Conservation (phyloP, 2,797 vertebrate genomes). For the Phoebastria nigripes region DNA sequence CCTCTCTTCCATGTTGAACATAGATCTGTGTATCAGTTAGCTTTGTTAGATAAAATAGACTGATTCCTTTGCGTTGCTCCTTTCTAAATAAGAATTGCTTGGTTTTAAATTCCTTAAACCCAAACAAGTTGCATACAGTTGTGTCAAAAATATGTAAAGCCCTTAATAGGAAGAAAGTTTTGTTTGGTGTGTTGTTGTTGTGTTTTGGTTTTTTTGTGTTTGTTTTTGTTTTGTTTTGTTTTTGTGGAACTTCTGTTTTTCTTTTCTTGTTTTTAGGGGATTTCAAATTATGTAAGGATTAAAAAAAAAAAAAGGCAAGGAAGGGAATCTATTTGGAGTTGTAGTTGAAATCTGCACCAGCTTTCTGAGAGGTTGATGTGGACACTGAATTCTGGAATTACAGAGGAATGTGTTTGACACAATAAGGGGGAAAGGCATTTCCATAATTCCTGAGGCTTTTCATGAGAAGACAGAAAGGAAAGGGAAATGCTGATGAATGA, state of each 20-base stretch:
- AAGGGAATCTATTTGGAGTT: background rate
- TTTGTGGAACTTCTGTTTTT: background rate
- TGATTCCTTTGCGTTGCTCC: background rate
- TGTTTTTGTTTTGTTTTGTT: background rate
- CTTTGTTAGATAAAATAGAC: background rate
- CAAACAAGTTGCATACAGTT: background rate
- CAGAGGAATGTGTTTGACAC: background rate
- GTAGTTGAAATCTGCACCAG: background rate
- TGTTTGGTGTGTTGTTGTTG: background rate
- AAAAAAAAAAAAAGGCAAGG: background rate
- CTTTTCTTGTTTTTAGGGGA: background rate
- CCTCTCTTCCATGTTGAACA: background rate
- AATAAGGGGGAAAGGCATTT: background rate
- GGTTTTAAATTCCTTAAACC: background rate
- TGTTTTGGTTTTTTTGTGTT: too few species aligned
- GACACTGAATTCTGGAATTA: background rate
- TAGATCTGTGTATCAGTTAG: background rate
- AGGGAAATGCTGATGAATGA: conserved; percentile 40
- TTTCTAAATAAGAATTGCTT: background rate
- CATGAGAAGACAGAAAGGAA: conserved; percentile 1
- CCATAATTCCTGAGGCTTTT: conserved; percentile 9
- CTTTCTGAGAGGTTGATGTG: background rate
- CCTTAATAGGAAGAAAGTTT: background rate
- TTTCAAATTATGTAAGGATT: background rate
- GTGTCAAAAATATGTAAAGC: background rate